A percentile compares a stretch with the other conserved stretches of the same genome.
These are phyloP conservation scores for Calephelis perditalis DNA, from an alignment of 2,888 invertebrate species.

Conservation along the genomic window DNA sequence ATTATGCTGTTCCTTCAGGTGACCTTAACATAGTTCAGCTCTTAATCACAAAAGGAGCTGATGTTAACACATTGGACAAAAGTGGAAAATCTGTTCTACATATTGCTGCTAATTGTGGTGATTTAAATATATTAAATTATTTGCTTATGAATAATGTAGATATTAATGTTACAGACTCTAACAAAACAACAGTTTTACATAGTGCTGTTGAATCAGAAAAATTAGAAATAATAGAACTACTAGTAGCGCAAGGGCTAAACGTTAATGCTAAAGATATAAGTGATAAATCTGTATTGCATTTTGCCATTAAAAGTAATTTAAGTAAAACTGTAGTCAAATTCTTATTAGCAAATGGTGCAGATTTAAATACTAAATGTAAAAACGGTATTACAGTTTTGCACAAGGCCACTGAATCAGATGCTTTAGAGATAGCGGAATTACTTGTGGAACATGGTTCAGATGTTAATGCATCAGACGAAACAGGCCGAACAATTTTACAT, in stretches of 20 bases:
- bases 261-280: background rate
- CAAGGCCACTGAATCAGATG: conserved; percentile 3
- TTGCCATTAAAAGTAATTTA: background rate
- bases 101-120: background rate
- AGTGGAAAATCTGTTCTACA: background rate
- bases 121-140: background rate
- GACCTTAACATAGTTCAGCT: background rate
- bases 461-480: conserved; percentile 11
- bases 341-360: conserved; percentile 7
- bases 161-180: conserved; percentile 18
- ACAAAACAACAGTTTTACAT: conserved; percentile 28
- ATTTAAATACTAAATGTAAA: background rate
- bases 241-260: background rate
- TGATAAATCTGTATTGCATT: conserved; percentile 19
- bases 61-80: background rate
- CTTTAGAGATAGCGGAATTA: conserved; percentile 13
- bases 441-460: conserved; percentile 13
- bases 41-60: background rate
- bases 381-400: conserved; percentile 1
- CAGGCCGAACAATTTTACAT: conserved; percentile 2
- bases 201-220: background rate
- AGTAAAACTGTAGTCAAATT: background rate
- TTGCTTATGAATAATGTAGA: background rate
- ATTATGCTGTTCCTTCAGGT: background rate
- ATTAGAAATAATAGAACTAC: background rate